Evolutionary conservation across 2,797 vertebrate species (phyloP).

Genomic region (Cynodonichthys magdalenae): DNA sequence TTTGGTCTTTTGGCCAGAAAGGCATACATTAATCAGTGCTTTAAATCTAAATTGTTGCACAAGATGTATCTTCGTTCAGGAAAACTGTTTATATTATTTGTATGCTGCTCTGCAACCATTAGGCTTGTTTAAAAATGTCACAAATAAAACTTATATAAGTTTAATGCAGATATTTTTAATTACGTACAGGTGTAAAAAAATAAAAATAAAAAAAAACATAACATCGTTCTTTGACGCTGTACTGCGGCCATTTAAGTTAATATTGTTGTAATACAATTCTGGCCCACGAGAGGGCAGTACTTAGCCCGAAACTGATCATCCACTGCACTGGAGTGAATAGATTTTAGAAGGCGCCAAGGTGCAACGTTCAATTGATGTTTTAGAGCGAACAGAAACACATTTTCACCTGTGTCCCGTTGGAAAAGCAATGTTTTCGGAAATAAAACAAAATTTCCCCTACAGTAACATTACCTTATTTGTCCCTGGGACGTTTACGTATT

Average conservation of each 20-base stretch:
- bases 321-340: neutral
- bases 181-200: neutral
- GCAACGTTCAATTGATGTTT: neutral
- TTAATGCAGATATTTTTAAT: neutral
- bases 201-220: too few relatives aligned
- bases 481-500: too few relatives aligned
- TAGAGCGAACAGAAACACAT: neutral
- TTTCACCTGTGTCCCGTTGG: neutral
- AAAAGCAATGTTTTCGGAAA: neutral
- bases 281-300: neutral
- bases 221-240: too few relatives aligned
- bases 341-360: conserved; percentile 9
- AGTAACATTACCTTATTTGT: accelerated
- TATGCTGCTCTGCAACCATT: neutral
- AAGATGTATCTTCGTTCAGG: too few relatives aligned
- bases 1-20: neutral
- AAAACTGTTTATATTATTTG: too few relatives aligned
- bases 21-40: neutral
- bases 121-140: neutral
- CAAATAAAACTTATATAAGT: neutral
- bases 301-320: neutral
- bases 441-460: neutral
- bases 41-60: neutral
- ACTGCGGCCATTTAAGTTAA: conserved; percentile 1
- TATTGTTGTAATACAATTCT: conserved; percentile 20